Percentiles rank a stretch among this genome's conserved stretches.
phyloP scores from a whole-genome alignment of 2,888 invertebrate genomes.

The Parelbella ahira region DNA sequence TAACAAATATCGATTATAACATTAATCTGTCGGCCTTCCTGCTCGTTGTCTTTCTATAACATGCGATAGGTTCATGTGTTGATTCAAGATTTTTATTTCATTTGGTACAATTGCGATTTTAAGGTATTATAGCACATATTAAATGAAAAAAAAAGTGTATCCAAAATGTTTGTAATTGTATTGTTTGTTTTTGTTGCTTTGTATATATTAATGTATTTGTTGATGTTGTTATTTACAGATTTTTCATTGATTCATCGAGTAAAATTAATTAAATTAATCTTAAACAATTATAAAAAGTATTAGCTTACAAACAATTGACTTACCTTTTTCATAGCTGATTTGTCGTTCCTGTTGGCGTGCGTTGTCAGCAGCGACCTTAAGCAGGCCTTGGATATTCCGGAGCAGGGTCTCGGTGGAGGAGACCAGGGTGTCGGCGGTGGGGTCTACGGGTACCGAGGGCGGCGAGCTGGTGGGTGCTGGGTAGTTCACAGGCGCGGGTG shows the following conservation, averaged over 20 bases:
- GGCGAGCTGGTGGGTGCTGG: constrained; percentile 84
- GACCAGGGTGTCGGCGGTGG: constrained; percentile 76
- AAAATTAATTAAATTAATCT: too few species aligned
- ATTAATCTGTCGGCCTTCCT: constrained; percentile 59
- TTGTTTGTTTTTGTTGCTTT: too few species aligned
- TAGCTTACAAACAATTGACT: too few species aligned
- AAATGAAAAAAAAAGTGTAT: too few species aligned
- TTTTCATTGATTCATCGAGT: too few species aligned
- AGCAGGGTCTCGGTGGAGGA: constrained; percentile 96
- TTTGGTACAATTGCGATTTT: constrained; percentile 13
- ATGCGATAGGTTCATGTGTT: constrained; percentile 63
- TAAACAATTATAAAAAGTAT: too few species aligned
- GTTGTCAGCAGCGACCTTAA: constrained; percentile 98
- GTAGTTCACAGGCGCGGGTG: constrained; percentile 88
- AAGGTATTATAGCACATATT: too few species aligned
- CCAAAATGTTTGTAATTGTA: too few species aligned
- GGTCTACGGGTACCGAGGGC: constrained; percentile 68
- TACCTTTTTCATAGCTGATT: constrained; percentile 98
- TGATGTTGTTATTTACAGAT: too few species aligned
- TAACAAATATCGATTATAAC: constrained; percentile 67
- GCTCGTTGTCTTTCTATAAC: constrained; percentile 48
- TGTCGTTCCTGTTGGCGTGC: constrained; percentile 97
- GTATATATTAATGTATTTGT: too few species aligned
- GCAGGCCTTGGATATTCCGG: constrained; percentile 96
- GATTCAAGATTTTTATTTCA: constrained; percentile 40